phyloP scores from a whole-genome alignment of 2,888 invertebrate genomes.

The Nyleta sp. region DNA sequence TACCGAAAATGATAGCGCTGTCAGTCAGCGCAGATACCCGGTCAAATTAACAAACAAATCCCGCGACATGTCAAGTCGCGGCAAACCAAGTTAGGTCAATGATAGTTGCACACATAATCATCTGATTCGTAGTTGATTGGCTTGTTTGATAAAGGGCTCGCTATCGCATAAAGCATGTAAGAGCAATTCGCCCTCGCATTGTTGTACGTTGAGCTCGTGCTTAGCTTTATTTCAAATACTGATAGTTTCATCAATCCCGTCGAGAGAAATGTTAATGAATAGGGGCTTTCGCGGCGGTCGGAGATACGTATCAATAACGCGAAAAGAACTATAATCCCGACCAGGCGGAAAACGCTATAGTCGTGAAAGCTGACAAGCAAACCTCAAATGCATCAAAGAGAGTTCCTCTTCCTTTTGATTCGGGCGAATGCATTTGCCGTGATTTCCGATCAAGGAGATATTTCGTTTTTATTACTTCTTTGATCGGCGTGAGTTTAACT shows the following conservation, averaged over 20 bases:
- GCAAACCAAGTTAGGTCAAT: background rate
- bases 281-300: no score
- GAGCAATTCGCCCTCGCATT: background rate
- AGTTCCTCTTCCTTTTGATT: conserved; percentile 5
- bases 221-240: conserved; percentile 9
- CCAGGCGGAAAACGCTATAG: no score
- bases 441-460: conserved; percentile 24
- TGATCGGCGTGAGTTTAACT: background rate
- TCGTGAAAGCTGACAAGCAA: background rate
- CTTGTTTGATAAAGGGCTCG: conserved; percentile 20
- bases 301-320: background rate
- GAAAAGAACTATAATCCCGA: conserved; percentile 4
- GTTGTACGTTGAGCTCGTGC: background rate
- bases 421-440: conserved; percentile 5
- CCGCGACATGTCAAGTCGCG: background rate
- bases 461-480: conserved; percentile 30
- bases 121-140: conserved; percentile 8
- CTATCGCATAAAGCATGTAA: conserved; percentile 13
- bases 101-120: conserved; percentile 9
- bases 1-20: background rate
- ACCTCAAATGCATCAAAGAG: conserved; percentile 18
- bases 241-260: conserved; percentile 5
- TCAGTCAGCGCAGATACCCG: background rate
- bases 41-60: conserved; percentile 14
- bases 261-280: background rate